A percentile compares a stretch with the other conserved stretches of the same genome.
phyloP scores from a whole-genome alignment of 2,888 invertebrate genomes.

The Drosophila formosana region DNA sequence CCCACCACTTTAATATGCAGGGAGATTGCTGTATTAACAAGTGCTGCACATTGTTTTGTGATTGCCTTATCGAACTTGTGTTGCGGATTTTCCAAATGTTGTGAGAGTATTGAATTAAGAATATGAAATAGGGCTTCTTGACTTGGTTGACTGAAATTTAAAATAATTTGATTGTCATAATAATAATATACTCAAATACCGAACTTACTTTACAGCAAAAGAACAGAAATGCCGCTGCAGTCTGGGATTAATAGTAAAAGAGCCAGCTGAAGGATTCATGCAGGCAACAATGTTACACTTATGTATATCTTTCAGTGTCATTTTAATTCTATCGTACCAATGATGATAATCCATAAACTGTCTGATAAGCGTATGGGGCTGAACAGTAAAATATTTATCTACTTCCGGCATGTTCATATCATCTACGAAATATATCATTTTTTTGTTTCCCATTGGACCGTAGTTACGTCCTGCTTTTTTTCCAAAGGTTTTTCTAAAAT shows the following conservation, averaged over 20 bases:
- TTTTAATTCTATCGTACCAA: constrained; percentile 96
- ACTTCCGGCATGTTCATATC: constrained; percentile 99
- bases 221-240: constrained; percentile 95
- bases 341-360: constrained; percentile 97
- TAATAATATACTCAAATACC: too few species aligned
- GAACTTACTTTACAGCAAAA: constrained; percentile 91
- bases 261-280: constrained; percentile 98
- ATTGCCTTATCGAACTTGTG: constrained; percentile 89
- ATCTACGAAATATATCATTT: constrained; percentile 96
- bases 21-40: constrained; percentile 90
- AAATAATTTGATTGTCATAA: too few species aligned
- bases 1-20: constrained; percentile 91
- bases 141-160: constrained; percentile 90
- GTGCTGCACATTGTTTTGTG: constrained; percentile 87
- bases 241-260: constrained; percentile 96
- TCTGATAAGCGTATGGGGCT: constrained; percentile 96
- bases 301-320: constrained; percentile 94
- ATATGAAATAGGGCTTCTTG: constrained; percentile 93
- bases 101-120: constrained; percentile 92
- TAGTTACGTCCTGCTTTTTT: constrained; percentile 96
- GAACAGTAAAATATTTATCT: constrained; percentile 96
- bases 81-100: constrained; percentile 89
- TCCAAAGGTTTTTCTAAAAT: constrained; percentile 96
- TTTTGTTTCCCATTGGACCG: constrained; percentile 96
- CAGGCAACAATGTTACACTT: constrained; percentile 97